Evolutionary conservation across 2,797 vertebrate genomes (phyloP), one percentile per base, ranked within the genome.

Genomic region (Sandelia bainsii): DNA sequence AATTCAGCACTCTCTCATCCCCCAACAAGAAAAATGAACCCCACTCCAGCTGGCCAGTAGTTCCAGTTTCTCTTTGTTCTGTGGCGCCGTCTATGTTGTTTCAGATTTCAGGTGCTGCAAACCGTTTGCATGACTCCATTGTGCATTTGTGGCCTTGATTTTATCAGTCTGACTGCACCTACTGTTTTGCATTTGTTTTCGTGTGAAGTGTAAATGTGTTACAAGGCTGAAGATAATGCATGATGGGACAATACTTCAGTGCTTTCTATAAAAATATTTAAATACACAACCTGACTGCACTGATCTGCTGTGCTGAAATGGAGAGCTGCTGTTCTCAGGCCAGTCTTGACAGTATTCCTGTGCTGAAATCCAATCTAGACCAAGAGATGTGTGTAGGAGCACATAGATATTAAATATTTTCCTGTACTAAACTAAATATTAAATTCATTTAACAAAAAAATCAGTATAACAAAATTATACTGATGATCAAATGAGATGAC

Each of bases 61-160:
- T 83, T 84, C 79, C 46, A 76, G 68, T 80, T 76, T 83, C 58
- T 80, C 73, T 86, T 91, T 91, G 85, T 84, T 78, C 82, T 54
- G 79, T 84, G 88, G 83, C 81, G 80, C 83, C 67, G 70, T 85
- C 87, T 85, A 64, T 89, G 87, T 88, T 89, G 80, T 90, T 90
- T 88, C 72, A 89, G 83, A 90, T 91, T 83, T 83, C 81, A 88
- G 81, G 77, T 87, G 64, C 74, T 73, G 69, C 75, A 74, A 82
- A 82, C 57, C 49, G 45, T 58, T 46, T 72, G 81, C 54, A 40
- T 75, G 70, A 81, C 78, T 86, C 81, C 59, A 84, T 87, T 90
- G 81, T 85, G 78, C 39, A 2, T 56, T 72, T 60, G 7, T 64
- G 68, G 65, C 63, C 60, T 71, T 67, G 75, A 85, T 87, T 84